These are phyloP conservation scores for Sinocyclocheilus anophthalmus DNA, from an alignment of 2,113 vertebrate species.

Conservation along the genomic window DNA sequence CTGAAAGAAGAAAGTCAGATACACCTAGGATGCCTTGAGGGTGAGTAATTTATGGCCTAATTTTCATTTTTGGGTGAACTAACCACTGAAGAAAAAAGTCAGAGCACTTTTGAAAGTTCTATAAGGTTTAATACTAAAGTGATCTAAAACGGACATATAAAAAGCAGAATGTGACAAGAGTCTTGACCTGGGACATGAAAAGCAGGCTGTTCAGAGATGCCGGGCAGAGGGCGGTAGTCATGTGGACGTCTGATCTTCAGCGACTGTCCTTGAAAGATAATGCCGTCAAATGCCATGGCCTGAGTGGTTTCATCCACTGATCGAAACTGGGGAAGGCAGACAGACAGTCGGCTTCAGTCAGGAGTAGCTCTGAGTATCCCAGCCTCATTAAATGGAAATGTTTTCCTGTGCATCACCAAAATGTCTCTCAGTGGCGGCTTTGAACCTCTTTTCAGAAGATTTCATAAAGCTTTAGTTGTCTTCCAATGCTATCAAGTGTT, in stretches of 20 bases:
- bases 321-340: constrained; percentile 66
- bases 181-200: constrained; percentile 77
- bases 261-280: constrained; percentile 79
- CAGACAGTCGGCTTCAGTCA: neutral
- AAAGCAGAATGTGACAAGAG: neutral
- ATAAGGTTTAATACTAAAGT: neutral
- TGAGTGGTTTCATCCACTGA: constrained; percentile 80
- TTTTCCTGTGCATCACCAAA: neutral
- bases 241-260: constrained; percentile 78
- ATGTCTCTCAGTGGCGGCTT: neutral
- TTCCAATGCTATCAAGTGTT: neutral
- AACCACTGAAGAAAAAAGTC: neutral
- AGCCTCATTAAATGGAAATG: neutral
- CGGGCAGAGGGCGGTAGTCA: constrained; percentile 78
- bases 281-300: constrained; percentile 80
- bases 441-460: neutral
- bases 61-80: too few species aligned
- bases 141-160: neutral
- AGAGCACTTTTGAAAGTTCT: neutral
- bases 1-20: too few species aligned
- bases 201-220: constrained; percentile 77
- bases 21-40: too few species aligned
- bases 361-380: neutral
- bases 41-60: too few species aligned
- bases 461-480: neutral